Conservation (phyloP, 2,888 invertebrate genomes). For the Nemapogon koenigi region DNA sequence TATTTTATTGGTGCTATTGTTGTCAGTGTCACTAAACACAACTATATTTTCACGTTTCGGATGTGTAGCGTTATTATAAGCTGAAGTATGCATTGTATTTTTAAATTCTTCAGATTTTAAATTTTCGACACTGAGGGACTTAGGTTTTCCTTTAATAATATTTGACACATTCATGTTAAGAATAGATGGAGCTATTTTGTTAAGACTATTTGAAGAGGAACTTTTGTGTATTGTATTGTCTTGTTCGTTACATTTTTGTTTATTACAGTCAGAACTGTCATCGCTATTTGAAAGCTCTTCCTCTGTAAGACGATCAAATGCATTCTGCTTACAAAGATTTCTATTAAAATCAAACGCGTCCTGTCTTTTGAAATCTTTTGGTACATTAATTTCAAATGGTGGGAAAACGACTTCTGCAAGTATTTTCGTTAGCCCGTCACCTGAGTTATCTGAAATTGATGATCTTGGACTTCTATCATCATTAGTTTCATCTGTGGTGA, state of each 20-base stretch:
- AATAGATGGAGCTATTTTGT: too few species aligned
- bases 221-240: too few species aligned
- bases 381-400: slow-evolving; percentile 21
- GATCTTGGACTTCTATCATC: slow-evolving; percentile 28
- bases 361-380: slow-evolving; percentile 39
- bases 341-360: slow-evolving; percentile 33
- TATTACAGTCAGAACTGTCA: too few species aligned
- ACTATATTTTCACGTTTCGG: too few species aligned
- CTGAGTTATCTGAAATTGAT: slow-evolving; percentile 19
- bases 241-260: too few species aligned
- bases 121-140: slow-evolving; percentile 49
- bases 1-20: too few species aligned
- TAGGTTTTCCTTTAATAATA: slow-evolving; percentile 48
- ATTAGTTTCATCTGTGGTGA: slow-evolving; percentile 43
- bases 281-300: too few species aligned
- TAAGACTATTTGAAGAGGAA: too few species aligned
- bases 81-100: too few species aligned
- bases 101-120: too few species aligned
- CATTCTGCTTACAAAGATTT: slow-evolving; percentile 21
- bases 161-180: slow-evolving; percentile 35
- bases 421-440: slow-evolving; percentile 19
- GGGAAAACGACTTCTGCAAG: slow-evolving; percentile 25
- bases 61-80: too few species aligned
- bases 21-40: too few species aligned
- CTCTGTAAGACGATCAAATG: slow-evolving; percentile 12